These are phyloP conservation scores for Luidia sarsii DNA, from an alignment of 53 echinoderm and acorn worm genomes.

Conservation along the genomic window DNA sequence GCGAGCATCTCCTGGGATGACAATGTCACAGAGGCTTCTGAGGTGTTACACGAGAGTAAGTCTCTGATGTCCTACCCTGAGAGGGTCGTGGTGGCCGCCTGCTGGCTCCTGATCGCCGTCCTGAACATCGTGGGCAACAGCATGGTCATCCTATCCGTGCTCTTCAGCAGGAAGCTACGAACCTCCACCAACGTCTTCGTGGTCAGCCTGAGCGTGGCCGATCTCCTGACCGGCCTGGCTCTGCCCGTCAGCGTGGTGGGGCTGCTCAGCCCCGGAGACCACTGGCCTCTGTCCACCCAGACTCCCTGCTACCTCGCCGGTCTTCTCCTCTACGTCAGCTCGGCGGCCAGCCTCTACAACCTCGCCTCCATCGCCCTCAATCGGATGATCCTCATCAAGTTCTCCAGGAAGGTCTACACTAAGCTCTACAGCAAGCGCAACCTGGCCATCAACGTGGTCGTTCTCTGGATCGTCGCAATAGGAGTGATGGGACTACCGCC, in stretches of 20 bases:
- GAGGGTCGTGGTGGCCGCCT: neutral
- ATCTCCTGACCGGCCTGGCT: no score
- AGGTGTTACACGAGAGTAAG: no score
- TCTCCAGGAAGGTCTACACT: constrained; percentile 29
- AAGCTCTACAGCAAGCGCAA: constrained; percentile 39
- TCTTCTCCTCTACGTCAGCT: constrained; percentile 28
- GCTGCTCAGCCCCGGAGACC: constrained; percentile 40
- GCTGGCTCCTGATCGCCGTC: neutral
- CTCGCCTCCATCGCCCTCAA: constrained; percentile 63
- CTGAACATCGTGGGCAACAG: neutral
- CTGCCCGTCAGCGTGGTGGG: constrained; percentile 34
- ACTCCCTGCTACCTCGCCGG: constrained; percentile 51
- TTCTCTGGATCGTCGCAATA: constrained; percentile 48
- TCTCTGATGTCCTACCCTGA: constrained; percentile 1
- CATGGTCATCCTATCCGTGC: constrained; percentile 6
- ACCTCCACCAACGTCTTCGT: no score
- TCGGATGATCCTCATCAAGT: constrained; percentile 50
- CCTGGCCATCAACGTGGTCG: constrained; percentile 31
- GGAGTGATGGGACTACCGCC: constrained; percentile 22
- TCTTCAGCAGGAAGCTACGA: no score
- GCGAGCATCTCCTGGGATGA: no score
- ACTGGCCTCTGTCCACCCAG: constrained; percentile 56
- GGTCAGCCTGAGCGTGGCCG: no score
- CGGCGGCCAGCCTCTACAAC: constrained; percentile 53
- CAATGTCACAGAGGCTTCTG: neutral